These are phyloP conservation scores for Champsocephalus gunnari DNA, from an alignment of 2,797 vertebrate genomes.

Conservation along the genomic window DNA sequence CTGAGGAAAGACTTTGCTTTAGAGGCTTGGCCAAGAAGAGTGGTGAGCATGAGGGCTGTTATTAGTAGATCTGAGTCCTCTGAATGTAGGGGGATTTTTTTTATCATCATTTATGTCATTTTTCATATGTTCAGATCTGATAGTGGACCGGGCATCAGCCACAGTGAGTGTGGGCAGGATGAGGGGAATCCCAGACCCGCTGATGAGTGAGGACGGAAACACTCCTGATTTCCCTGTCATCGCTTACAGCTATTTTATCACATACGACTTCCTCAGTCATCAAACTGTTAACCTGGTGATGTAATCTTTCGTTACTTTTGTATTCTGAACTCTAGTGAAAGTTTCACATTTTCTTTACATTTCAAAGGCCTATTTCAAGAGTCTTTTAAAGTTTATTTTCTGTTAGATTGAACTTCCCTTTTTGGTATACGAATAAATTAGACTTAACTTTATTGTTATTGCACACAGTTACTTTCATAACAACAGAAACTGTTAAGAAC, in stretches of 20 bases:
- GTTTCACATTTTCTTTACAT: neutral
- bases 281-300: constrained; percentile 41
- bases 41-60: constrained; percentile 77
- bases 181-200: constrained; percentile 81
- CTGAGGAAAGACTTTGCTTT: constrained; percentile 81
- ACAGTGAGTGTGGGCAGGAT: constrained; percentile 83
- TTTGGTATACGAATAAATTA: neutral
- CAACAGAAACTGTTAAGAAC: neutral
- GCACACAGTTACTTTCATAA: neutral
- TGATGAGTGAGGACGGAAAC: constrained; percentile 50
- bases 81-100: neutral
- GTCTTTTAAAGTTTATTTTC: neutral
- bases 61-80: neutral
- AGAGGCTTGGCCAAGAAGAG: constrained; percentile 72
- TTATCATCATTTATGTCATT: neutral
- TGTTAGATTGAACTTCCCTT: neutral
- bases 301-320: neutral
- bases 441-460: neutral
- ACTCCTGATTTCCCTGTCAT: constrained; percentile 72
- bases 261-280: constrained; percentile 81
- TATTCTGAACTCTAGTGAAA: neutral
- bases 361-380: neutral
- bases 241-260: constrained; percentile 84
- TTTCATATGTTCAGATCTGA: constrained; percentile 70
- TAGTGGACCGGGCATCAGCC: constrained; percentile 64